Base-by-base conservation (phyloP, 2,888 invertebrate genomes). In the Zygothrica quintamaculata region DNA sequence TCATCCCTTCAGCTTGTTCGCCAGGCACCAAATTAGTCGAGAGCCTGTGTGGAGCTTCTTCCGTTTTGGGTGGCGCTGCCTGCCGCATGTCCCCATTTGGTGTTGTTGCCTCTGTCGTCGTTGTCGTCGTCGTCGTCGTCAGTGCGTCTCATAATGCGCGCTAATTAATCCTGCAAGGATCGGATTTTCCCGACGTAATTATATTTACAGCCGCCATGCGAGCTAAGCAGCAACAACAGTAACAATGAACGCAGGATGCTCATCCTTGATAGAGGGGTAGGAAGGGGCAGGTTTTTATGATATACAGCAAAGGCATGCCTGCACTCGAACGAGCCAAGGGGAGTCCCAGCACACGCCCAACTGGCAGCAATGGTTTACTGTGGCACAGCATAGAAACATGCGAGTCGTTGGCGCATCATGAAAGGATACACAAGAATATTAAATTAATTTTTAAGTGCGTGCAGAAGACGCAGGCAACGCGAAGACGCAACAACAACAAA, bases 91-190 rank as follows among this genome's bases (percentile, higher is more conserved):
- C 69, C 39, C 55, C 69, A 50, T 34, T 62, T 39, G 56, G 22
- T 43, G 55, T 58, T 65, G 65, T 55, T 66, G 68, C 68, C 69
- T 66, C 8, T 37, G 26, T 40, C 55, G 59, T n/a, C n/a, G 55
- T 58, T 65, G 65, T 55, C 65, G 68, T 66, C 69, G 65, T 7
- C 31, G 26, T 40, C 55, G 59, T 51, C 57, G 74, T 47, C 79
- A 74, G 74, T 74, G 77, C 79, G 82, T 86, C 86, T 88, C 88
- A 88, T 90, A 90, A 90, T 90, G 88, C 84, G 77, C 88, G 88
- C 88, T 90, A 90, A 91, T 90, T 90, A 90, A 91, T 91, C 91
- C 90, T 85, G 84, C 80, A 88, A 90, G 91, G 89, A 90, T 90
- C 90, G 88, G 89, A 89, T 90, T 91, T 89, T 89, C 74, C 84